Evolutionary conservation across 2,888 invertebrate species (phyloP), one percentile per base, ranked within the genome.

Genomic region (Drosophila anomalata): DNA sequence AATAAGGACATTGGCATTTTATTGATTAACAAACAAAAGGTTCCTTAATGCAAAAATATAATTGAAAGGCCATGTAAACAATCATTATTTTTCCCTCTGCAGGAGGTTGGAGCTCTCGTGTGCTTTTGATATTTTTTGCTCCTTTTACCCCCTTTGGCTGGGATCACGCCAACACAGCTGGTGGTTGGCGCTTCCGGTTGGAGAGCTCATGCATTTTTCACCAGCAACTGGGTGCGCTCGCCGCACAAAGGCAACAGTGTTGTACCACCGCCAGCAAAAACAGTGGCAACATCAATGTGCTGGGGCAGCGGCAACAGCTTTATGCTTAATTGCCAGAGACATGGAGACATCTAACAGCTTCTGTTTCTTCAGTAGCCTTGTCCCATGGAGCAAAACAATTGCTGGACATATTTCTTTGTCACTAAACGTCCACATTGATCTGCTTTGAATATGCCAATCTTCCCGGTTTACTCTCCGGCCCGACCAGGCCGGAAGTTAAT

Each of bases 131-230:
- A 47, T 20, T 50, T 56, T 60, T 59, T 54, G 52, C 59, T 59
- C 66, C 68, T 56, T 70, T 69, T 62, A 56, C 55, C 59, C 29
- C 31, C 68, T 59, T 72, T 70, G 67, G 68, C 70, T 68, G 63
- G 72, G 74, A 51, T 63, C 63, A 62, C 54, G 48, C 70, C 59
- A 82, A 75, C 70, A 52, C 75, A 87, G 88, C 73, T 75, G 79
- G 76, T 71, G 79, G 82, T 75, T 42, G 66, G 51, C 76, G 69
- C 75, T 81, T 73, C 82, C 75, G 83, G 36, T 36, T 36, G 36
- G 72, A 52, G 50, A 74, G 52, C 79, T 87, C 79, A 75, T 82
- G 71, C 73, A 82, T 87, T 87, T 82, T 87, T 79, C 77, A 81
- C 61, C 56, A 73, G 57, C 55, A 58, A n/a, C 60, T 55, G 42